These are phyloP conservation scores for Adrianichthys oophorus DNA, from an alignment of 2,797 vertebrate species.

Conservation along the genomic window DNA sequence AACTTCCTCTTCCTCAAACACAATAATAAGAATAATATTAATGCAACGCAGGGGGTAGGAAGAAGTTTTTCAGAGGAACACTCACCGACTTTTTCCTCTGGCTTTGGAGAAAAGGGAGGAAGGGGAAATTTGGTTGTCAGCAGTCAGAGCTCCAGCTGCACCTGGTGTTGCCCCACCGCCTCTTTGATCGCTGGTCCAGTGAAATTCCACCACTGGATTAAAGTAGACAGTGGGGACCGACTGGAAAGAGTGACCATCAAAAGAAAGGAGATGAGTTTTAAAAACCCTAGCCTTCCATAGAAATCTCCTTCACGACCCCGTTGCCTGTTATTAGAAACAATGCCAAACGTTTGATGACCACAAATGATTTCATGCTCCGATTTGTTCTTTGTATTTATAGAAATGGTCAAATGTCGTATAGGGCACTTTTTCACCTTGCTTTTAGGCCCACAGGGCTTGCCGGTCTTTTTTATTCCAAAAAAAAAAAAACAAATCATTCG, in stretches of 20 bases:
- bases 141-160: constrained; percentile 70
- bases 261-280: constrained; percentile 17
- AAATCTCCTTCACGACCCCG: constrained; percentile 40
- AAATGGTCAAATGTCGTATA: no score
- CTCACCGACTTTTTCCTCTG: constrained; percentile 40
- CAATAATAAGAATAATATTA: constrained; percentile 64
- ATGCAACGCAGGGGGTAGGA: constrained; percentile 45
- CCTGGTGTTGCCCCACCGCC: constrained; percentile 62
- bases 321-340: constrained; percentile 69
- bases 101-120: constrained; percentile 21
- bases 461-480: no score
- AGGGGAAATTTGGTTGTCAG: constrained; percentile 66
- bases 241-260: constrained; percentile 44
- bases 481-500: no score
- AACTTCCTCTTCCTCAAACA: constrained; percentile 41
- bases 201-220: constrained; percentile 79
- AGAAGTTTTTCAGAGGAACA: constrained; percentile 60
- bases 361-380: no score
- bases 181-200: constrained; percentile 81
- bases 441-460: no score
- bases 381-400: no score
- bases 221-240: constrained; percentile 62
- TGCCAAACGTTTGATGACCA: constrained; percentile 43
- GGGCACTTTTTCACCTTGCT: no score
- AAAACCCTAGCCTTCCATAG: constrained; percentile 41